These are phyloP conservation scores for Gyrodactylus bullatarudis DNA, from an alignment of 1,140 invertebrate species.

Conservation along the genomic window DNA sequence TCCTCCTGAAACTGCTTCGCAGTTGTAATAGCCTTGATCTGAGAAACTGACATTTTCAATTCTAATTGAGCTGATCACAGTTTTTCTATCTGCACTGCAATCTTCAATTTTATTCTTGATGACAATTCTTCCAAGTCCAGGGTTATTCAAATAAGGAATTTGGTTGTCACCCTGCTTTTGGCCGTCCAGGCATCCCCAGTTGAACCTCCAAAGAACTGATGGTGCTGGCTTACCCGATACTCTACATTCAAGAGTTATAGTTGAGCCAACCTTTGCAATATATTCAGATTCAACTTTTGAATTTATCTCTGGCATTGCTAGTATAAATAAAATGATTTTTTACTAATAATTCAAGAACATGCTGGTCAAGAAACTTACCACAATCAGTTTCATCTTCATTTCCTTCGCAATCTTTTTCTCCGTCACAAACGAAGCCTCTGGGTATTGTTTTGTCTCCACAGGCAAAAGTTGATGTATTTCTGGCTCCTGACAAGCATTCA, in stretches of 20 bases:
- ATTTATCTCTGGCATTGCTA: neutral
- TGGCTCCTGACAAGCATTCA: no score
- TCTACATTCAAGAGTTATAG: neutral
- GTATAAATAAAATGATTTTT: no score
- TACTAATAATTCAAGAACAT: neutral
- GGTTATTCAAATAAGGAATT: neutral
- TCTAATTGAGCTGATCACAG: neutral
- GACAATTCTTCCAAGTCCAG: neutral
- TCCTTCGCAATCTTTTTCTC: neutral
- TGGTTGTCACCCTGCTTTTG: neutral
- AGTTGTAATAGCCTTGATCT: neutral
- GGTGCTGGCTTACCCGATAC: neutral
- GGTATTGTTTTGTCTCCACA: neutral
- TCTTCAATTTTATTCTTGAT: neutral
- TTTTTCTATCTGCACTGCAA: neutral
- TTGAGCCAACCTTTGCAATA: neutral
- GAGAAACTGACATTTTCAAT: neutral
- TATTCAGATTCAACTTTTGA: neutral
- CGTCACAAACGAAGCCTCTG: neutral
- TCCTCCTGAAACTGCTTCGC: neutral
- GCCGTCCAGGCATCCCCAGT: conserved; percentile 1
- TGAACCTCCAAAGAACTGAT: neutral
- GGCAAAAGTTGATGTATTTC: neutral
- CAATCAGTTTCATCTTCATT: conserved; percentile 1
- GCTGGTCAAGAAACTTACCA: neutral